Conservation (phyloP, 2,113 vertebrate genomes). For the Rhabdornis inornatus region DNA sequence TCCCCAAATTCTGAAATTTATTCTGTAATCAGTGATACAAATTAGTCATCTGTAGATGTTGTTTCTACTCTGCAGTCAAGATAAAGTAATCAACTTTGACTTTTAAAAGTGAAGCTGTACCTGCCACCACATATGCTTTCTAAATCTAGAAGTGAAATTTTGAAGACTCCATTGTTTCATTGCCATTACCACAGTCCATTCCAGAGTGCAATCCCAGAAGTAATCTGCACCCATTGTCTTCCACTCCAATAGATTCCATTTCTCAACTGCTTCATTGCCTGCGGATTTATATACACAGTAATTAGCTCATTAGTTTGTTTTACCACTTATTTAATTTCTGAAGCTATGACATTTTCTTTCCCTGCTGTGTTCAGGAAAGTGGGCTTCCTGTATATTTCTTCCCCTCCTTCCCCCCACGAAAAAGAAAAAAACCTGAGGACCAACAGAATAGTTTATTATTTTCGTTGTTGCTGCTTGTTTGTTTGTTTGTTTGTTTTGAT, state of each 20-base stretch:
- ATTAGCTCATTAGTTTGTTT: neutral
- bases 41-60: neutral
- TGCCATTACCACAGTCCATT: neutral
- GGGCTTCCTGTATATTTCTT: neutral
- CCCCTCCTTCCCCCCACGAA: neutral
- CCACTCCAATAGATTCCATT: neutral
- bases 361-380: neutral
- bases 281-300: neutral
- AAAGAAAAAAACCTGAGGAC: neutral
- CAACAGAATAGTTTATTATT: neutral
- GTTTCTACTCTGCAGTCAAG: neutral
- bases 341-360: neutral
- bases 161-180: neutral
- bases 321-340: neutral
- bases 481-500: neutral
- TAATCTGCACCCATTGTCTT: neutral
- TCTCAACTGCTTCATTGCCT: neutral
- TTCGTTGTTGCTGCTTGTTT: neutral
- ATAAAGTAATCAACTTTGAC: neutral
- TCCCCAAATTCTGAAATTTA: neutral
- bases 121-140: neutral
- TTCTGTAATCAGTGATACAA: neutral
- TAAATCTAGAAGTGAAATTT: neutral
- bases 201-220: neutral
- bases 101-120: neutral